Base-by-base conservation (phyloP, 2,888 invertebrate genomes). In the Aspidiotus rigidus region DNA sequence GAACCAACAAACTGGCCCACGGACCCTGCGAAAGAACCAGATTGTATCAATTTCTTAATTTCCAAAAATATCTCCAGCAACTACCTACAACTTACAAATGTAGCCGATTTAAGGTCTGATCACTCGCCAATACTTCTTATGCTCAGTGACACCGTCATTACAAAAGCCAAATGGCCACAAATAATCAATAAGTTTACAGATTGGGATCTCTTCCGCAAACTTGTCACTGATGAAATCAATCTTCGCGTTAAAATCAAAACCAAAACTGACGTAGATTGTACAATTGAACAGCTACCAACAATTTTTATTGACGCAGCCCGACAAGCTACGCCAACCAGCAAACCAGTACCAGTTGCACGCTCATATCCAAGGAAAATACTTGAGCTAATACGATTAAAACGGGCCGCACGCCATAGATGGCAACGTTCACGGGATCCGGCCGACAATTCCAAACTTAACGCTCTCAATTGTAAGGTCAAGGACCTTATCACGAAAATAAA, bases 1-100 rank as follows among this genome's bases (percentile, higher is more conserved):
- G 49, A 73, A 70, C 74, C 75, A 13, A 74, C 73, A 0, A 73
- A 75, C 66, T 75, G 74, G 73, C 73, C 73, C 41, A n/a, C n/a
- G n/a, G n/a, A n/a, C n/a, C n/a, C n/a, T n/a, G n/a, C n/a, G 40
- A 61, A 74, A 73, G 70, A 72, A 40, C 75, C 75, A 7, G 74
- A 75, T 39, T 62, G 74, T n/a, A 55, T 74, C 5, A 74, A 74
- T 63, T 72, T 75, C 56, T 74, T 73, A 56, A 71, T 74, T 5
- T 71, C 72, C 8, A 73, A 74, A 44, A 71, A 71, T 6, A 71
- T 60, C 8, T 13, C 1, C 5, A 60, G 56, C 49, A 28, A 69
- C 49, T 71, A 57, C 59, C n/a, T 28, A 17, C 0, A 13, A 1
- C 11, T 62, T 11, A 11, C n/a, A 0, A 61, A 16, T n/a, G 39